Conservation (phyloP, 2,113 vertebrate species). For the Fukomys damarensis region DNA sequence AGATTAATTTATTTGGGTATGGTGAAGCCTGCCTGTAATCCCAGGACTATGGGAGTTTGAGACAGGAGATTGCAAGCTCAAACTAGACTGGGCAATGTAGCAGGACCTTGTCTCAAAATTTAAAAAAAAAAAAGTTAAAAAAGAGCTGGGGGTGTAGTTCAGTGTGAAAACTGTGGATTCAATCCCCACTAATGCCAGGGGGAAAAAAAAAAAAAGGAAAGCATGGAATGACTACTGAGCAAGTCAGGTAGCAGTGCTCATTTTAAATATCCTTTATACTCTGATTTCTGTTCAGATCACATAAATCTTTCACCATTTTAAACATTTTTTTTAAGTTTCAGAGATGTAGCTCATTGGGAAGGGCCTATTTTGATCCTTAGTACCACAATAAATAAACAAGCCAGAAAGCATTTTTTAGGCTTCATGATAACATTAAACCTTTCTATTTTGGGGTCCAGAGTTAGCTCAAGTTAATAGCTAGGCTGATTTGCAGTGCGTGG, state of each 20-base stretch:
- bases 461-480: background rate
- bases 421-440: conserved; percentile 28
- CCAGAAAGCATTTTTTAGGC: conserved; percentile 13
- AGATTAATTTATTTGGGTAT: background rate
- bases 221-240: background rate
- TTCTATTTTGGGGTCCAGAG: background rate
- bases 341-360: background rate
- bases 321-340: background rate
- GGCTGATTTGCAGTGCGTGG: background rate
- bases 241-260: background rate
- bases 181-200: background rate
- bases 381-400: background rate
- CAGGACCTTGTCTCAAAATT: background rate
- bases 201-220: background rate
- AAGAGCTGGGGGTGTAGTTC: background rate
- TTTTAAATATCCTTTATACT: background rate
- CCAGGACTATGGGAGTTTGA: background rate
- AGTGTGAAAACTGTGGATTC: background rate
- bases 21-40: background rate
- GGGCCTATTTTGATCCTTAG: background rate
- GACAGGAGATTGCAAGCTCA: background rate
- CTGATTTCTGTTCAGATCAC: too few species aligned
- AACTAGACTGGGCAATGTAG: background rate
- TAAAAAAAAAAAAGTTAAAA: background rate
- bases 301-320: background rate